Evolutionary conservation across 2,888 invertebrate species (phyloP).

Genomic region (Crepidodera aurea): DNA sequence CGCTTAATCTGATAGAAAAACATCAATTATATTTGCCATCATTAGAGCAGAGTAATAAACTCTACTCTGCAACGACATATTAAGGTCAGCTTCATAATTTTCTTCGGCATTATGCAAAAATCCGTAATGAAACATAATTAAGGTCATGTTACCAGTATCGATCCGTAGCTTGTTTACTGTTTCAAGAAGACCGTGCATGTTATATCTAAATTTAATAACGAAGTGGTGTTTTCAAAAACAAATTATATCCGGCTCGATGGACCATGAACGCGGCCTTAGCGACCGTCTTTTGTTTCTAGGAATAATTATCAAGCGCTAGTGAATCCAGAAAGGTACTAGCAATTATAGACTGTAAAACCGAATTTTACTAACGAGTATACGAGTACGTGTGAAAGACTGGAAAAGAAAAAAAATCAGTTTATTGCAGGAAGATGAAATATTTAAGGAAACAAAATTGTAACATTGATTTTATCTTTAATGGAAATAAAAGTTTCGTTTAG

Average conservation of each 20-base stretch:
- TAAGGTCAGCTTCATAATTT: neutral
- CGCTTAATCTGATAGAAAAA: too few relatives aligned
- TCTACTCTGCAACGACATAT: too few relatives aligned
- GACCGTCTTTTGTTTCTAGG: constrained; percentile 23
- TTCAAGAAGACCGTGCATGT: constrained; percentile 11
- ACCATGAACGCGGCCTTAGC: constrained; percentile 23
- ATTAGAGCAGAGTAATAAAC: too few relatives aligned
- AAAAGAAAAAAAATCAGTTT: too few relatives aligned
- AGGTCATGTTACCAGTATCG: constrained; percentile 23
- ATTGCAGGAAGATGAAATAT: too few relatives aligned
- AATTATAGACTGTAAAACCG: too few relatives aligned
- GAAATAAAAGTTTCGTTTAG: too few relatives aligned
- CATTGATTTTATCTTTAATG: too few relatives aligned
- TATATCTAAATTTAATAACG: constrained; percentile 24
- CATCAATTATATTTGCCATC: too few relatives aligned
- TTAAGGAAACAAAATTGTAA: too few relatives aligned
- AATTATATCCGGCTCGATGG: constrained; percentile 24
- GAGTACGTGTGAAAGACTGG: too few relatives aligned
- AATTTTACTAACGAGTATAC: too few relatives aligned
- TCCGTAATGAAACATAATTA: constrained; percentile 17
- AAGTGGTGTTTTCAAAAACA: constrained; percentile 23
- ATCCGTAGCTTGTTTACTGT: constrained; percentile 6
- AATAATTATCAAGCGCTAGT: constrained; percentile 25
- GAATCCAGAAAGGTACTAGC: neutral
- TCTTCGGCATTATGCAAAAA: constrained; percentile 6